Percentiles rank a stretch among this genome's conserved stretches.
phyloP scores from a whole-genome alignment of 2,888 invertebrate species.

The Ectobius pallidus region DNA sequence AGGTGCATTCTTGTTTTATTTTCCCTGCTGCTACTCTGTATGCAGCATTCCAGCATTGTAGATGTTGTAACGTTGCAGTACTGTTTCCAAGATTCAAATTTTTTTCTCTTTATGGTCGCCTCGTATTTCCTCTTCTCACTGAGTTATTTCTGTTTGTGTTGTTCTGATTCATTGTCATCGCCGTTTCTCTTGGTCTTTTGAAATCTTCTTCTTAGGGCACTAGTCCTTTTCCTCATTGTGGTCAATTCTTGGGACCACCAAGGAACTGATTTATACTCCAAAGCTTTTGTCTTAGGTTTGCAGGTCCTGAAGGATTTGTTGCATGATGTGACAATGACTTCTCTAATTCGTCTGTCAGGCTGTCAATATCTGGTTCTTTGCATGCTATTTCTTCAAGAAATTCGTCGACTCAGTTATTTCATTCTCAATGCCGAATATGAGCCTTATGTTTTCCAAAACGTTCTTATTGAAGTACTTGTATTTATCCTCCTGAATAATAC shows the following conservation, averaged over 20 bases:
- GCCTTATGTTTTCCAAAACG: too few species aligned
- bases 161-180: background rate
- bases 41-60: background rate
- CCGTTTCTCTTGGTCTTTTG: background rate
- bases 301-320: background rate
- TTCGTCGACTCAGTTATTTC: too few species aligned
- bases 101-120: background rate
- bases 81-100: background rate
- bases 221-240: background rate
- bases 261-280: background rate
- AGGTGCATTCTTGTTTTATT: background rate
- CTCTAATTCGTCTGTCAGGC: background rate
- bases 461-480: background rate
- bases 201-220: background rate
- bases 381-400: too few species aligned
- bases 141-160: background rate
- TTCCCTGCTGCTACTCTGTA: background rate
- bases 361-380: background rate
- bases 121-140: background rate
- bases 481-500: background rate
- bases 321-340: background rate
- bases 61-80: background rate
- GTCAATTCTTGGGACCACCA: background rate
- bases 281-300: background rate
- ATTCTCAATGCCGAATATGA: too few species aligned